Percentiles rank a stretch among this genome's conserved stretches.
Conservation (phyloP, 2,888 invertebrate species). For the Thereva unica region DNA sequence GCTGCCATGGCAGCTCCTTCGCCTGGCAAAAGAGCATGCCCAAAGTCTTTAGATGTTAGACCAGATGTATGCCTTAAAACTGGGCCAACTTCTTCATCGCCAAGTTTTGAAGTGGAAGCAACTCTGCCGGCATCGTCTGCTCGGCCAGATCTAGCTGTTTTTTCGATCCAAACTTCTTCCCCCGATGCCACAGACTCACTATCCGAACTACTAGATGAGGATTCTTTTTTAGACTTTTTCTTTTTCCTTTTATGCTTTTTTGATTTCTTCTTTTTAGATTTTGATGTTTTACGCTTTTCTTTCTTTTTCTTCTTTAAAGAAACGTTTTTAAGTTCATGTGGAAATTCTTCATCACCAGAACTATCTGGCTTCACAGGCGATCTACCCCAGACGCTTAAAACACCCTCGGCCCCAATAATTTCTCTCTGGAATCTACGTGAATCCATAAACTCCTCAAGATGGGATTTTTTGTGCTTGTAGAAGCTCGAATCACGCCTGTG, state of each 20-base stretch:
- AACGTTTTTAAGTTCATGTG: constrained; percentile 44
- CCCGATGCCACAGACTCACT: constrained; percentile 57
- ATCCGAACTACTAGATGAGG: constrained; percentile 54
- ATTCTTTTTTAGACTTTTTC: constrained; percentile 54
- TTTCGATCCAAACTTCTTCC: constrained; percentile 72
- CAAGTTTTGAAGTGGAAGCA: constrained; percentile 38
- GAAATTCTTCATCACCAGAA: constrained; percentile 59
- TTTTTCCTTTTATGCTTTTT: constrained; percentile 60
- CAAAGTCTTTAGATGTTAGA: constrained; percentile 79
- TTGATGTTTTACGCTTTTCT: constrained; percentile 49
- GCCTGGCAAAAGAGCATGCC: constrained; percentile 91
- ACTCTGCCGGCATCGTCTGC: constrained; percentile 49
- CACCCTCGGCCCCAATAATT: constrained; percentile 71
- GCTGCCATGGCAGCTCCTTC: constrained; percentile 99
- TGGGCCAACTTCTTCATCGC: constrained; percentile 67
- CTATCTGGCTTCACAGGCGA: constrained; percentile 70
- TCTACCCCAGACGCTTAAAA: constrained; percentile 73
- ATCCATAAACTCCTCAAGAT: constrained; percentile 69
- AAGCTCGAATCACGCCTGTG: constrained; percentile 39
- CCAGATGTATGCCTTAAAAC: constrained; percentile 71
- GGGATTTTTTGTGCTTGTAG: constrained; percentile 35
- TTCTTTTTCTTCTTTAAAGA: constrained; percentile 44
- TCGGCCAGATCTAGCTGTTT: constrained; percentile 58
- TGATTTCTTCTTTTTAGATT: constrained; percentile 60
- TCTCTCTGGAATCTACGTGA: constrained; percentile 74